These are phyloP conservation scores for Shinisaurus crocodilurus DNA, from an alignment of 2,113 vertebrate species.

Conservation along the genomic window DNA sequence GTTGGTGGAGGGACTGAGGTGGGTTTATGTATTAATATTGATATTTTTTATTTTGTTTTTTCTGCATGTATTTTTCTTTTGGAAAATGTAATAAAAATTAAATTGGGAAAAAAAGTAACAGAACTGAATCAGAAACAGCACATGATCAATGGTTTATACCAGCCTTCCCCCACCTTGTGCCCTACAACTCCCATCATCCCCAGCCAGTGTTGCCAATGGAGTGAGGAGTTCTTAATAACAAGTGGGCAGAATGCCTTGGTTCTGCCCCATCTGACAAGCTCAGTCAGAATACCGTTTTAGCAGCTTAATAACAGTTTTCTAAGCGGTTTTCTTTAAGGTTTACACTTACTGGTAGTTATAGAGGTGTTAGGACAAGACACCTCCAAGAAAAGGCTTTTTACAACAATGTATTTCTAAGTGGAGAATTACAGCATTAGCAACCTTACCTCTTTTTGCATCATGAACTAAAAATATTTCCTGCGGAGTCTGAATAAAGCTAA, in stretches of 20 bases:
- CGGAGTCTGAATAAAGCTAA: neutral
- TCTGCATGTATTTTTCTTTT: too few relatives aligned
- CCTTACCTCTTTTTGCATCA: neutral
- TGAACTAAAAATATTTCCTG: neutral
- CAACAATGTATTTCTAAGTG: constrained; percentile 6
- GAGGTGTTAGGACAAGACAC: neutral
- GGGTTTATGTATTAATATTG: too few relatives aligned
- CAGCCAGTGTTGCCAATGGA: neutral
- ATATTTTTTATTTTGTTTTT: too few relatives aligned
- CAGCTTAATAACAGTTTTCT: neutral
- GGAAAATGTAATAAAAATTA: too few relatives aligned
- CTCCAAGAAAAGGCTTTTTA: neutral
- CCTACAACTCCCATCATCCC: neutral
- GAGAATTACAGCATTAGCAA: neutral
- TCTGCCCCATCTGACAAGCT: neutral
- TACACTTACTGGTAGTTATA: neutral
- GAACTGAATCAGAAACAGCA: too few relatives aligned
- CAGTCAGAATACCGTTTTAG: constrained; percentile 6
- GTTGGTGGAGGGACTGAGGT: too few relatives aligned
- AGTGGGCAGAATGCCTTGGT: neutral
- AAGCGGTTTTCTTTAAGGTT: neutral
- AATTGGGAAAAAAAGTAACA: too few relatives aligned
- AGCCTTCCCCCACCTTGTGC: neutral
- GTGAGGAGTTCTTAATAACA: neutral
- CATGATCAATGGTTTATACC: neutral